A percentile compares a stretch with the other conserved stretches of the same genome.
Conservation (phyloP, 2,888 invertebrate genomes). For the Yponomeuta cagnagella region DNA sequence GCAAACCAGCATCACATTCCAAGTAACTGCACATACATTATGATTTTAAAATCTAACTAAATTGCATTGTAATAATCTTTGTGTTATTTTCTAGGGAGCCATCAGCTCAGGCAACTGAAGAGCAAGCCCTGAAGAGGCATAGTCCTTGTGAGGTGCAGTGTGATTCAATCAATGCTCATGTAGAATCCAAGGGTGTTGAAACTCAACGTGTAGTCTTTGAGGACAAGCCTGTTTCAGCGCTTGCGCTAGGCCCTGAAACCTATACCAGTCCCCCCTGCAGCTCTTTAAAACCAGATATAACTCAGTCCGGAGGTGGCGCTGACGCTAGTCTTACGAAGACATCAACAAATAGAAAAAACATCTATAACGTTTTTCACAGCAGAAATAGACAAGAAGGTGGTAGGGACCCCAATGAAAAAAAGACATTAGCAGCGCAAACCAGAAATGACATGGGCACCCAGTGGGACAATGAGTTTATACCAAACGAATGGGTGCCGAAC, state of each 20-base stretch:
- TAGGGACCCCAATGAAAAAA: not conserved
- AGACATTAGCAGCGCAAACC: not conserved
- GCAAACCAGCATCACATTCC: conserved; percentile 20
- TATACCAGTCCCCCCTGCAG: not conserved
- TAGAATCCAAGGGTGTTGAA: not conserved
- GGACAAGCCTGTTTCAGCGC: not conserved
- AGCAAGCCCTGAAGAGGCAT: not conserved
- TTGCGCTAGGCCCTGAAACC: not conserved
- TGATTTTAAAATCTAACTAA: too few relatives aligned
- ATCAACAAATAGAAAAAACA: conserved; percentile 29
- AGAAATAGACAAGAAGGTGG: not conserved
- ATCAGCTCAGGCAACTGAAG: not conserved
- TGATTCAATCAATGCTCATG: not conserved
- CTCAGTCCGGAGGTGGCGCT: not conserved
- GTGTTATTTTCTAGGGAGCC: not conserved
- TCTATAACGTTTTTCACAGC: not conserved
- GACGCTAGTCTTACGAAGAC: not conserved
- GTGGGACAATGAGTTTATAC: conserved; percentile 46
- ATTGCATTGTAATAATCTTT: not conserved
- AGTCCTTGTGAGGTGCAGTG: not conserved
- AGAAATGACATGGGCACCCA: conserved; percentile 59
- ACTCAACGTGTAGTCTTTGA: not conserved
- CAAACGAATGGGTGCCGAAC: conserved; percentile 47
- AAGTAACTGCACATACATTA: not conserved
- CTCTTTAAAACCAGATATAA: not conserved